Evolutionary conservation across 1,140 invertebrate species (phyloP), one percentile per base, ranked within the genome.

Genomic region (Bombus vancouverensis): DNA sequence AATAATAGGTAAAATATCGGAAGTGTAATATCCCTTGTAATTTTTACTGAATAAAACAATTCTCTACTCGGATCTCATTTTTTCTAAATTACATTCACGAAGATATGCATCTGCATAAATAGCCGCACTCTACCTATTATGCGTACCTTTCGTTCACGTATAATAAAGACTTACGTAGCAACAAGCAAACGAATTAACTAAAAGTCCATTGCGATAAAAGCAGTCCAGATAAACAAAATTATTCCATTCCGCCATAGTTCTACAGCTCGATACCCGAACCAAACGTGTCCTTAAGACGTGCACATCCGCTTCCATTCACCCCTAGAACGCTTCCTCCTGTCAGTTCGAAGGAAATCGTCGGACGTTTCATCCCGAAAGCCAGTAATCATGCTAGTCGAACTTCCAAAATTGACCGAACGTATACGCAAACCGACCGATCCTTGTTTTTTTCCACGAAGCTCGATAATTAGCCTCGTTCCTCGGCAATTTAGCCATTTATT

Each of bases 401-500:
- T 79, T 79, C 53, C 75, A 84, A 79, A 84, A 77, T 79, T 79
- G 47, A 37, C 42, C 44, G 81, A 44, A 66, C 81, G 72, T 72
- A 73, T 83, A 83, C 81, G 70, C 42, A 34, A 66, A 34, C 65
- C 82, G 37, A 59, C 28, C 18, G 75, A 78, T 59, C n/a, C 42
- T n/a, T 42, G 65, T 28, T 90, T 83, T 80, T 66, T 90, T 28
- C 77, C 47, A 42, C 82, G 82, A 82, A 80, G 81, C 78, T 87
- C 88, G 78, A 90, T 89, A 90, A 90, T 90, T 89, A 90, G 79
- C 83, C 82, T 79, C 53, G 79, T 88, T 89, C 87, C 82, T 81
- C 53, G 79, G 85, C 89, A 91, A 91, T 91, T 90, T 90, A 83
- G 85, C 82, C 72, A 81, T 90, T 89, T 85, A 88, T 89, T 91